Percentiles rank a stretch among this genome's conserved stretches.
Evolutionary conservation across 2,797 vertebrate species (phyloP).

Genomic region (Pseudochirops corinnae): DNA sequence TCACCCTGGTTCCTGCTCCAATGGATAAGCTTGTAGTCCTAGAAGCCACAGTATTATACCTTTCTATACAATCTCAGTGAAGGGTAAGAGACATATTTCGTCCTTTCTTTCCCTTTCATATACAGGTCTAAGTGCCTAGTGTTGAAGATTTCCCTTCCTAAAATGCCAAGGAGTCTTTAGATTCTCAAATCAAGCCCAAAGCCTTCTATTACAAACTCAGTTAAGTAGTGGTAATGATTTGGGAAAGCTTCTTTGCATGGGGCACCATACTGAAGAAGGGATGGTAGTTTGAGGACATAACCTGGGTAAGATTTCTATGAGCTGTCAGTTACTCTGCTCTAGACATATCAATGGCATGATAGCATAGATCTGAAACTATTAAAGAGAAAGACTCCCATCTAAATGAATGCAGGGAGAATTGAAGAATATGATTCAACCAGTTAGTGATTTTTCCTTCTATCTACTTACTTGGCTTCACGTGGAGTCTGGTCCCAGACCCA

Average conservation of each 20-base stretch:
- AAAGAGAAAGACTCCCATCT: slow-evolving; percentile 29
- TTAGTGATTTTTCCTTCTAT: slow-evolving; percentile 38
- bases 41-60: slow-evolving; percentile 68
- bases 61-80: slow-evolving; percentile 63
- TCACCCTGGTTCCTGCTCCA: slow-evolving; percentile 72
- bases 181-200: slow-evolving; percentile 48
- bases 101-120: slow-evolving; percentile 37
- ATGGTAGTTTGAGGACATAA: slow-evolving; percentile 46
- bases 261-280: neutral
- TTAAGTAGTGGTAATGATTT: slow-evolving; percentile 31
- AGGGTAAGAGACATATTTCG: neutral
- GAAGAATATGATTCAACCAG: slow-evolving; percentile 32
- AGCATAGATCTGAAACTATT: slow-evolving; percentile 34
- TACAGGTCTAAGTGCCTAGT: slow-evolving; percentile 25
- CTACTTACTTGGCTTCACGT: slow-evolving; percentile 77
- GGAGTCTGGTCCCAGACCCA: slow-evolving; percentile 76
- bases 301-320: neutral
- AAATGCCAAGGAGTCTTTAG: slow-evolving; percentile 18
- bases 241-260: neutral
- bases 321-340: slow-evolving; percentile 18
- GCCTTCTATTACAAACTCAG: slow-evolving; percentile 39
- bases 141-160: slow-evolving; percentile 24
- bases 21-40: slow-evolving; percentile 53
- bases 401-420: slow-evolving; percentile 10
- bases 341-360: neutral